These are phyloP conservation scores for Campoplex nolae DNA, from an alignment of 2,888 invertebrate genomes.

Conservation along the genomic window DNA sequence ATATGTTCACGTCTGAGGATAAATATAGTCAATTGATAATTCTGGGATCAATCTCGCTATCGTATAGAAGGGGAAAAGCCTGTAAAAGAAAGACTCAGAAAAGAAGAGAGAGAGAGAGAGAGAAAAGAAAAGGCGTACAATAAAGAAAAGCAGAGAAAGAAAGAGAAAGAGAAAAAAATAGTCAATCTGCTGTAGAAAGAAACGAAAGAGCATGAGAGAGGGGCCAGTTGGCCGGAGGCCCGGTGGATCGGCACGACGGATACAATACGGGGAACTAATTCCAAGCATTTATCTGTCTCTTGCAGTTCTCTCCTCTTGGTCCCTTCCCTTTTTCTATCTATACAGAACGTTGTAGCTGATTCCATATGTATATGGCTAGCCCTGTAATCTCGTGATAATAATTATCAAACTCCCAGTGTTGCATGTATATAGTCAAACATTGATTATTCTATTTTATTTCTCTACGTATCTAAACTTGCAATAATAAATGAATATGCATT, in stretches of 20 bases:
- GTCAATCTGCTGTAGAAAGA: slow-evolving; percentile 30
- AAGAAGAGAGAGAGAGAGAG: background rate
- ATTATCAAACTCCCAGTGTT: background rate
- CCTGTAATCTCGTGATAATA: background rate
- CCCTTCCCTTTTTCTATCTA: slow-evolving; percentile 24
- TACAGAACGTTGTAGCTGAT: slow-evolving; percentile 4
- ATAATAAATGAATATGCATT: background rate
- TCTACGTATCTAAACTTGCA: background rate
- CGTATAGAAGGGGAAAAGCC: slow-evolving; percentile 49
- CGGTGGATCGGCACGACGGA: slow-evolving; percentile 69
- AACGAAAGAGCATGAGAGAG: slow-evolving; percentile 46
- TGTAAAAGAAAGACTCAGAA: slow-evolving; percentile 18
- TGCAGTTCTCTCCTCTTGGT: slow-evolving; percentile 69
- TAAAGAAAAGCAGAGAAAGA: slow-evolving; percentile 27
- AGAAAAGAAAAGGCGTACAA: slow-evolving; percentile 14
- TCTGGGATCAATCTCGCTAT: slow-evolving; percentile 55
- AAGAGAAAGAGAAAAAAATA: slow-evolving; percentile 20
- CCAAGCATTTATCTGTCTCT: slow-evolving; percentile 77
- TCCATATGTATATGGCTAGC: background rate
- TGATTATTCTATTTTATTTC: background rate
- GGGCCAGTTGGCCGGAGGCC: slow-evolving; percentile 65
- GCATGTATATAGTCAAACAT: background rate
- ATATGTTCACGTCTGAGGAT: background rate
- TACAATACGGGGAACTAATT: slow-evolving; percentile 77
- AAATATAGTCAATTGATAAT: slow-evolving; percentile 48